Evolutionary conservation across 2,113 vertebrate genomes (phyloP).

Genomic region (Hepsetus odoe): DNA sequence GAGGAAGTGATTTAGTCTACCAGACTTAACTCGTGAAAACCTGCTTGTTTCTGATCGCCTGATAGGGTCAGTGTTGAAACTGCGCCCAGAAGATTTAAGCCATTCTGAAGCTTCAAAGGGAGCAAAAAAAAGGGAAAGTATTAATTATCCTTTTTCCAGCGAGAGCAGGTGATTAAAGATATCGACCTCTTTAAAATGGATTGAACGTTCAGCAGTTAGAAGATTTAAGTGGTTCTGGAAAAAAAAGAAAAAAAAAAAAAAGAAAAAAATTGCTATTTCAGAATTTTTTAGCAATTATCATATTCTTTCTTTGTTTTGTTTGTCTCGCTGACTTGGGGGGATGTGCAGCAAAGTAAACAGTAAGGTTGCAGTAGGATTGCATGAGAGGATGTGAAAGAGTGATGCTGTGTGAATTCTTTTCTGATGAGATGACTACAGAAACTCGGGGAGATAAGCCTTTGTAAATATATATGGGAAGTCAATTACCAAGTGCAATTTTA

Average conservation of each 20-base stretch:
- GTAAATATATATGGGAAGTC: conserved; percentile 21
- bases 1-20: conserved; percentile 68
- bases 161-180: conserved; percentile 6
- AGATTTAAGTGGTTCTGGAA: neutral
- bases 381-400: neutral
- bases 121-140: conserved; percentile 36
- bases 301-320: neutral
- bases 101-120: conserved; percentile 11
- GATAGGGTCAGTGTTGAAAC: conserved; percentile 53
- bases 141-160: conserved; percentile 4
- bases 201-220: neutral
- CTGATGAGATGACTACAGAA: conserved; percentile 4
- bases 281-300: neutral
- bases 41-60: conserved; percentile 62
- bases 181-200: neutral
- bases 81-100: conserved; percentile 24
- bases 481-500: conserved; percentile 39
- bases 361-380: neutral
- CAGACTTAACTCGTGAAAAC: conserved; percentile 62
- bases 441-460: neutral
- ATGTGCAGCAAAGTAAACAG: neutral
- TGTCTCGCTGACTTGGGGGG: neutral
- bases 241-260: neutral
- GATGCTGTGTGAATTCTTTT: neutral
- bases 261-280: neutral